Percentiles rank a stretch among this genome's conserved stretches.
Conservation (phyloP, 2,113 vertebrate genomes). For the Takifugu flavidus region DNA sequence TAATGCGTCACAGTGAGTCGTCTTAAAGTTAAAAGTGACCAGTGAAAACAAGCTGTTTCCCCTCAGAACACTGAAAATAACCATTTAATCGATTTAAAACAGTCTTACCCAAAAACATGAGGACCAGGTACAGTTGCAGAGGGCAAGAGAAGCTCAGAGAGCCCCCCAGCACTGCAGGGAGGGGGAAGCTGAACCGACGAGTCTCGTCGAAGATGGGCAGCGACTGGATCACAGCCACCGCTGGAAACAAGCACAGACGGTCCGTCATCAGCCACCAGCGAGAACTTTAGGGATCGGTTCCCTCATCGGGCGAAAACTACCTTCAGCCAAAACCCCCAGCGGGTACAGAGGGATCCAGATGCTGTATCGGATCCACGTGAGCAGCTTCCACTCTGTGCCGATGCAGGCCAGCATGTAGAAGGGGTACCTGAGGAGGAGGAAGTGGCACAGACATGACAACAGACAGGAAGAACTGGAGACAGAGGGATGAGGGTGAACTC, state of each 20-base stretch:
- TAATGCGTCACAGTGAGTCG: too few species aligned
- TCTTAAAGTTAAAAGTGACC: too few species aligned
- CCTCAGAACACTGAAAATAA: too few species aligned
- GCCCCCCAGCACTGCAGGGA: conserved; percentile 81
- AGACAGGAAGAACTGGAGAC: background rate
- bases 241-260: conserved; percentile 54
- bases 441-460: background rate
- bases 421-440: conserved; percentile 80
- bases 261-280: background rate
- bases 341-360: conserved; percentile 93
- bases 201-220: conserved; percentile 87
- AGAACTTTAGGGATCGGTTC: background rate
- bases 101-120: conserved; percentile 86
- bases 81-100: too few species aligned
- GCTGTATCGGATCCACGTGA: conserved; percentile 95
- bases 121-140: conserved; percentile 82
- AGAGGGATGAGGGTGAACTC: conserved; percentile 24
- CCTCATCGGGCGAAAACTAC: conserved; percentile 59
- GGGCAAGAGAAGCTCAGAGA: conserved; percentile 86
- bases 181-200: conserved; percentile 81
- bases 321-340: conserved; percentile 88
- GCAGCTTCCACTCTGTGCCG: conserved; percentile 86
- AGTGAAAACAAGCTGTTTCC: too few species aligned
- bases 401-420: conserved; percentile 93
- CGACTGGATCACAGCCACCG: conserved; percentile 86